Percentiles rank a stretch among this genome's conserved stretches.
Evolutionary conservation across 2,888 invertebrate genomes (phyloP).

Genomic region (Andrena fulva): DNA sequence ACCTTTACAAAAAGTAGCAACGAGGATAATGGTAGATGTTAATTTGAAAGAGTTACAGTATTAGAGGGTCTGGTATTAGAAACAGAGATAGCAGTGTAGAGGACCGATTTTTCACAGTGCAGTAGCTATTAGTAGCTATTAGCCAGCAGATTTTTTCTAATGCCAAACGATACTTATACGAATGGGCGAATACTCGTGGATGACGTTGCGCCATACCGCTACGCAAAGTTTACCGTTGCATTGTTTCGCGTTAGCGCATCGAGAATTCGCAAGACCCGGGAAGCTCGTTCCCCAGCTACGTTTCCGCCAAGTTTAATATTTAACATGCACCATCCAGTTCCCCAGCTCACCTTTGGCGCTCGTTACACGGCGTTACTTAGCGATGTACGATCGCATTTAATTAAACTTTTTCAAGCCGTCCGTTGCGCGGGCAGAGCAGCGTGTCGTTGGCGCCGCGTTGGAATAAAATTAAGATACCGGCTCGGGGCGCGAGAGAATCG

Average conservation of each 20-base stretch:
- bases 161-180: too few relatives aligned
- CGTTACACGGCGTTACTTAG: constrained; percentile 17
- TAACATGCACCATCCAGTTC: constrained; percentile 19
- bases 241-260: not conserved
- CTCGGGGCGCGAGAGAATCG: not conserved
- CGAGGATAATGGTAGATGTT: too few relatives aligned
- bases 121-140: too few relatives aligned
- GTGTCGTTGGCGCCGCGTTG: not conserved
- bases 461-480: constrained; percentile 21
- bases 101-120: too few relatives aligned
- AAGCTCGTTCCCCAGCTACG: not conserved
- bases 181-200: too few relatives aligned
- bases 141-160: too few relatives aligned
- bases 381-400: constrained; percentile 28
- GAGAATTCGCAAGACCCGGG: not conserved
- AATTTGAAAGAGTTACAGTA: too few relatives aligned
- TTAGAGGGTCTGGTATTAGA: too few relatives aligned
- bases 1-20: too few relatives aligned
- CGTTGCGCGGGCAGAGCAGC: not conserved
- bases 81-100: too few relatives aligned
- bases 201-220: not conserved
- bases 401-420: constrained; percentile 24
- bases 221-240: not conserved
- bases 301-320: constrained; percentile 7
- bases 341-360: not conserved